A percentile compares a stretch with the other conserved stretches of the same genome.
Evolutionary conservation across 2,797 vertebrate species (phyloP).

Genomic region (Gymnothorax javanicus): DNA sequence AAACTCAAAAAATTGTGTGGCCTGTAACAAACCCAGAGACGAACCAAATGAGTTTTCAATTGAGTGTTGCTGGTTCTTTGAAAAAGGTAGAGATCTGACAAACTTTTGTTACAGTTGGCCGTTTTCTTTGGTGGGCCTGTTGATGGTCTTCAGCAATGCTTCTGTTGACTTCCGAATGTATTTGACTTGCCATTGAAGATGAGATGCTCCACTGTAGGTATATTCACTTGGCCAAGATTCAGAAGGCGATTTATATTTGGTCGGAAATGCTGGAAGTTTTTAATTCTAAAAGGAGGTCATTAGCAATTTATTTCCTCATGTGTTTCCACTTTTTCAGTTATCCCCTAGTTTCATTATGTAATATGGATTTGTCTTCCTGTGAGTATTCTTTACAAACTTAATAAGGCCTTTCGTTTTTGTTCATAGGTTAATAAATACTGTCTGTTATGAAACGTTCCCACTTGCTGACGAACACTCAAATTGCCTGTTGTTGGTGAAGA

Average conservation of each 20-base stretch:
- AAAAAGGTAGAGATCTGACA: no score
- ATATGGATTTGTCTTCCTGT: not conserved
- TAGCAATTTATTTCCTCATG: no score
- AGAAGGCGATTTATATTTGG: not conserved
- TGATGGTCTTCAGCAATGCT: not conserved
- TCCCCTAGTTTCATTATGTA: not conserved
- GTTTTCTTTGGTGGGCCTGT: no score
- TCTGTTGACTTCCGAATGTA: not conserved
- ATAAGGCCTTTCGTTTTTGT: not conserved
- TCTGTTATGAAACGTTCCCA: not conserved
- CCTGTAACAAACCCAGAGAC: no score
- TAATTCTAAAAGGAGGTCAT: no score
- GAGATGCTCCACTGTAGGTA: not conserved
- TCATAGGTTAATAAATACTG: not conserved
- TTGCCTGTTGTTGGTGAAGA: not conserved
- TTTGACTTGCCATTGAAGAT: not conserved
- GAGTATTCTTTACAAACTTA: not conserved
- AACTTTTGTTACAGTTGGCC: no score
- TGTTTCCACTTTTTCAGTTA: not conserved
- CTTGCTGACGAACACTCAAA: not conserved
- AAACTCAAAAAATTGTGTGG: no score
- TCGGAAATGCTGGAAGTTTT: not conserved
- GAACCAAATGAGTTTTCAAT: no score
- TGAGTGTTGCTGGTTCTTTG: no score
- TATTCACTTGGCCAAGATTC: not conserved